Percentiles rank a stretch among this genome's conserved stretches.
These are phyloP conservation scores for Emys orbicularis DNA, from an alignment of 2,797 vertebrate genomes.

Conservation along the genomic window DNA sequence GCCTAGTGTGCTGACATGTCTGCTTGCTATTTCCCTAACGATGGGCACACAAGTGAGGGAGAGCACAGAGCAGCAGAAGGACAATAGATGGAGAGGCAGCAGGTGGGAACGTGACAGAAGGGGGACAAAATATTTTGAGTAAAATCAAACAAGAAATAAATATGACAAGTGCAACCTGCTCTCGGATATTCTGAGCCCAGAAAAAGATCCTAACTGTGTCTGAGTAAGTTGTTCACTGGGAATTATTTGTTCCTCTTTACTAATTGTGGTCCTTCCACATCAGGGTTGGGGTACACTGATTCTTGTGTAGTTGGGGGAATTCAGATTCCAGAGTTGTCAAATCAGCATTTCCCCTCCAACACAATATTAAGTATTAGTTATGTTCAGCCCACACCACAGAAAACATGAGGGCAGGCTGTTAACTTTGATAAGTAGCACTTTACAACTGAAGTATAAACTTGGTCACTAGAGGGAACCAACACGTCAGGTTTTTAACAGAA, in stretches of 20 bases:
- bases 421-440: rapidly evolving
- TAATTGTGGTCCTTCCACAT: background rate
- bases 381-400: background rate
- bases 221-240: background rate
- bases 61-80: background rate
- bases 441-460: rapidly evolving
- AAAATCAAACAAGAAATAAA: background rate
- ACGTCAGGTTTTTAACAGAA: conserved; percentile 19
- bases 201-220: rapidly evolving
- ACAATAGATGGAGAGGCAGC: rapidly evolving
- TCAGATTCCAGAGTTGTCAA: background rate
- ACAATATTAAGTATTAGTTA: background rate
- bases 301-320: background rate
- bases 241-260: background rate
- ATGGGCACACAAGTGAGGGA: background rate
- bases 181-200: background rate
- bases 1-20: background rate
- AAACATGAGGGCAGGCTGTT: rapidly evolving
- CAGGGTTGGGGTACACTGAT: background rate
- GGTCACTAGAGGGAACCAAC: conserved; percentile 72
- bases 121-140: background rate
- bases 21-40: background rate
- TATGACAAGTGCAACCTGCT: background rate
- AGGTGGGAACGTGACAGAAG: rapidly evolving
- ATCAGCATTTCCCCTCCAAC: background rate